These are phyloP conservation scores for Sebastes melanostomus DNA, from an alignment of 2,797 vertebrate species.

Conservation along the genomic window DNA sequence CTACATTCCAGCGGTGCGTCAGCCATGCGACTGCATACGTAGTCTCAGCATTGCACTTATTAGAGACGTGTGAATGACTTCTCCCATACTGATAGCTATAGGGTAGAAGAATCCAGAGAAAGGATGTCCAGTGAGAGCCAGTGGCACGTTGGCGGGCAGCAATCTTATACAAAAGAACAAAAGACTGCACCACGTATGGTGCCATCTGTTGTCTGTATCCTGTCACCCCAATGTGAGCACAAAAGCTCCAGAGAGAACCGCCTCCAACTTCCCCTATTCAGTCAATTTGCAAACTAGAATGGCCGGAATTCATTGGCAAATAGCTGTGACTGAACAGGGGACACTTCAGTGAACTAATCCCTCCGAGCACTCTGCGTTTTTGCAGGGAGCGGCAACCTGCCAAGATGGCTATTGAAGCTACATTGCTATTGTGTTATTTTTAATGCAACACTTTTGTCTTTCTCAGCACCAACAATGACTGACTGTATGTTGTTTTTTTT, in stretches of 20 bases:
- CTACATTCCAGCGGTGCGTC: background rate
- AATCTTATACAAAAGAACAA: conserved; percentile 61
- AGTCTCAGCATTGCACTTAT: background rate
- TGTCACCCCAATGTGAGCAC: conserved; percentile 55
- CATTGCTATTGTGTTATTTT: conserved; percentile 62
- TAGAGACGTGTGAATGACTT: conserved; percentile 19
- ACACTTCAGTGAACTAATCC: conserved; percentile 76
- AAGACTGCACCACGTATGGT: conserved; percentile 40
- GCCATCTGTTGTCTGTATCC: conserved; percentile 65
- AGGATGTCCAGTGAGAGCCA: conserved; percentile 15
- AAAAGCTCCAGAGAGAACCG: conserved; percentile 56
- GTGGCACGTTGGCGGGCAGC: conserved; percentile 26
- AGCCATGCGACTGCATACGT: background rate
- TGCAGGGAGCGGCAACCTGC: conserved; percentile 61
- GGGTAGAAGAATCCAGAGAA: conserved; percentile 1
- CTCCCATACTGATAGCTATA: conserved; percentile 9
- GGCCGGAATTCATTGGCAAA: conserved; percentile 69
- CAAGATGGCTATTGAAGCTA: conserved; percentile 64
- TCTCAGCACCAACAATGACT: conserved; percentile 27
- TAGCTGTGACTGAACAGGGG: conserved; percentile 70
- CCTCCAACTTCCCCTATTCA: conserved; percentile 64
- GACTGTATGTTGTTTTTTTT: conserved; percentile 27
- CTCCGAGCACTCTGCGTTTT: conserved; percentile 68
- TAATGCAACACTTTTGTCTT: conserved; percentile 59
- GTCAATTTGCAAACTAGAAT: conserved; percentile 73